phyloP scores from a whole-genome alignment of 2,113 vertebrate species.

The Rhegmatorhina hoffmannsi region DNA sequence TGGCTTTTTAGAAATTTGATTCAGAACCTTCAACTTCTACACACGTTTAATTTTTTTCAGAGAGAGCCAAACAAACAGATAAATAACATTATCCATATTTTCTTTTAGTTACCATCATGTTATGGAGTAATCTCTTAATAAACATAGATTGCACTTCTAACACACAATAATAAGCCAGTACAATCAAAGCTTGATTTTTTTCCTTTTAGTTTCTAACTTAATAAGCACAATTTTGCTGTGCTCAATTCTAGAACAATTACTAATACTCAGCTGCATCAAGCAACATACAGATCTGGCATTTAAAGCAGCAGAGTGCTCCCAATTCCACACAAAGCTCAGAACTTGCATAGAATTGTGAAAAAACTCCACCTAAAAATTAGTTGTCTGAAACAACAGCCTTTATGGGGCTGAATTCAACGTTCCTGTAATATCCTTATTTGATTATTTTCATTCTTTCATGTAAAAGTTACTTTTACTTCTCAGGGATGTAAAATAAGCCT shows the following conservation, averaged over 20 bases:
- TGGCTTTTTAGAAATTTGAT: not conserved
- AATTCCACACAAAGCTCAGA: not conserved
- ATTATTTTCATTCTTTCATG: not conserved
- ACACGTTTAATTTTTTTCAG: not conserved
- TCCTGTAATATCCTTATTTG: not conserved
- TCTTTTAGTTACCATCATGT: not conserved
- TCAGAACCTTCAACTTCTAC: not conserved
- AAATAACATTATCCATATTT: not conserved
- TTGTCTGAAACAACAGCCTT: not conserved
- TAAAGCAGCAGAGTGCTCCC: not conserved
- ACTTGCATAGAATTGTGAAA: not conserved
- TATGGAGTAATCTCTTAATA: slow-evolving; percentile 7
- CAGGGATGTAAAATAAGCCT: not conserved
- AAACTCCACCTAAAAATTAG: not conserved
- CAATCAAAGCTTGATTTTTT: not conserved
- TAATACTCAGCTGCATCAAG: not conserved
- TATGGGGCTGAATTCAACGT: not conserved
- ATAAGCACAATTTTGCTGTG: not conserved
- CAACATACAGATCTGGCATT: not conserved
- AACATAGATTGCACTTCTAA: not conserved
- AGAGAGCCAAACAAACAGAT: not conserved
- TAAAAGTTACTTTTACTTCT: not conserved
- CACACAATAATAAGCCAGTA: not conserved
- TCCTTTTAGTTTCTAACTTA: not conserved
- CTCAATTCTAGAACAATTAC: not conserved